These are phyloP conservation scores for Dryococelus australis DNA, from an alignment of 2,888 invertebrate genomes.

Conservation along the genomic window DNA sequence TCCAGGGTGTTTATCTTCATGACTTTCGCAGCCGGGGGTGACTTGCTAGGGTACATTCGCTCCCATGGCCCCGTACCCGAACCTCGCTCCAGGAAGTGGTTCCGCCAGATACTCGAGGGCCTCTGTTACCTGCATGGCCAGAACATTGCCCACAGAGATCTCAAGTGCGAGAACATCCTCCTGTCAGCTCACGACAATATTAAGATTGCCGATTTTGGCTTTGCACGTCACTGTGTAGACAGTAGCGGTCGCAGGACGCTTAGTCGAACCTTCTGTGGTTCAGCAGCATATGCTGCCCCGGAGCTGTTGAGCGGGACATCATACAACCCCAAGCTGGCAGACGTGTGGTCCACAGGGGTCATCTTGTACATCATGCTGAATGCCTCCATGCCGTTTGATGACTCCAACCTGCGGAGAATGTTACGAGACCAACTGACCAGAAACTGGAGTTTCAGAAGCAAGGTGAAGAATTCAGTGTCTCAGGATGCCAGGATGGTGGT, in stretches of 20 bases:
- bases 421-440: constrained; percentile 84
- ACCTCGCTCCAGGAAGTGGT: constrained; percentile 83
- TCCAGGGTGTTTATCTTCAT: constrained; percentile 89
- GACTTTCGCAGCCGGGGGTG: constrained; percentile 91
- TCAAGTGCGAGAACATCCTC: constrained; percentile 94
- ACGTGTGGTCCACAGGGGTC: constrained; percentile 93
- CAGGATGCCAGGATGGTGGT: constrained; percentile 79
- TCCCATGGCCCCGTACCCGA: constrained; percentile 79
- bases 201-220: constrained; percentile 94
- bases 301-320: constrained; percentile 91
- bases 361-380: constrained; percentile 94
- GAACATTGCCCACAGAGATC: constrained; percentile 87
- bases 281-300: constrained; percentile 94
- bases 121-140: constrained; percentile 83
- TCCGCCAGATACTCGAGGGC: constrained; percentile 84
- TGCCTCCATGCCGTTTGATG: constrained; percentile 94
- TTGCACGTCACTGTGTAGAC: constrained; percentile 82
- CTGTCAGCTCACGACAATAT: constrained; percentile 85
- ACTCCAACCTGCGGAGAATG: constrained; percentile 81
- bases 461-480: constrained; percentile 74
- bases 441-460: constrained; percentile 78
- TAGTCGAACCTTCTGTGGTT: constrained; percentile 95
- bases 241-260: constrained; percentile 76
- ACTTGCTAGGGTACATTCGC: constrained; percentile 84
- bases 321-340: constrained; percentile 87